Conservation (phyloP, 2,113 vertebrate genomes). For the Beaufortia kweichowensis region DNA sequence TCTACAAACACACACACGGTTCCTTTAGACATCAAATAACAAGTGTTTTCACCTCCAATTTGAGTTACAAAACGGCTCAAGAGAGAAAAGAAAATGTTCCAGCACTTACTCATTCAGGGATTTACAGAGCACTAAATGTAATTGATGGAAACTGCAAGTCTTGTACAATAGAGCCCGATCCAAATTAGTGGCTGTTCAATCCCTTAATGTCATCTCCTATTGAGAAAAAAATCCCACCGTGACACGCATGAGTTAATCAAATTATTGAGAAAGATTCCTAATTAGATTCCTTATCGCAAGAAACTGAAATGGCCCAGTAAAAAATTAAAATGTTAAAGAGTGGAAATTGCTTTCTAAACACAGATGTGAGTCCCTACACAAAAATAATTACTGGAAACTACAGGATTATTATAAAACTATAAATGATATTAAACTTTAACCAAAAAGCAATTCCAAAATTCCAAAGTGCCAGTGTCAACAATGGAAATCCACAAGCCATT, state of each 20-base stretch:
- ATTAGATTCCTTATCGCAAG: conserved; percentile 31
- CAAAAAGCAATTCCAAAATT: conserved; percentile 18
- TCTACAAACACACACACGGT: conserved; percentile 2
- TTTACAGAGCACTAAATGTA: conserved; percentile 42
- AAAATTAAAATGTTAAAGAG: conserved; percentile 6
- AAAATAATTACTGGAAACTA: conserved; percentile 1
- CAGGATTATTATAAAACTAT: neutral
- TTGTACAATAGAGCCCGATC: conserved; percentile 40
- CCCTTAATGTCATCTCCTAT: conserved; percentile 30
- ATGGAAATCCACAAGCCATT: conserved; percentile 69
- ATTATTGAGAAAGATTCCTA: conserved; percentile 23
- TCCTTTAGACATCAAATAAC: conserved; percentile 52
- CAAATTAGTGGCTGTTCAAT: conserved; percentile 41
- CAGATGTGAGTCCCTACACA: neutral
- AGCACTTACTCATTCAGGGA: conserved; percentile 44
- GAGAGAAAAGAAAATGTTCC: conserved; percentile 18
- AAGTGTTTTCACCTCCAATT: conserved; percentile 54
- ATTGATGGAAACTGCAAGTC: conserved; percentile 42
- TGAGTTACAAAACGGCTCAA: conserved; percentile 53
- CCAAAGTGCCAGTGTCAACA: conserved; percentile 53
- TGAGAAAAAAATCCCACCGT: conserved; percentile 27
- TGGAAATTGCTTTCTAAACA: conserved; percentile 25
- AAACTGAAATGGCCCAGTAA: neutral
- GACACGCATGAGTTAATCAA: conserved; percentile 40
- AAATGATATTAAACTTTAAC: neutral